Evolutionary conservation across 2,888 invertebrate species (phyloP).

Genomic region (Orchesellides sinensis): DNA sequence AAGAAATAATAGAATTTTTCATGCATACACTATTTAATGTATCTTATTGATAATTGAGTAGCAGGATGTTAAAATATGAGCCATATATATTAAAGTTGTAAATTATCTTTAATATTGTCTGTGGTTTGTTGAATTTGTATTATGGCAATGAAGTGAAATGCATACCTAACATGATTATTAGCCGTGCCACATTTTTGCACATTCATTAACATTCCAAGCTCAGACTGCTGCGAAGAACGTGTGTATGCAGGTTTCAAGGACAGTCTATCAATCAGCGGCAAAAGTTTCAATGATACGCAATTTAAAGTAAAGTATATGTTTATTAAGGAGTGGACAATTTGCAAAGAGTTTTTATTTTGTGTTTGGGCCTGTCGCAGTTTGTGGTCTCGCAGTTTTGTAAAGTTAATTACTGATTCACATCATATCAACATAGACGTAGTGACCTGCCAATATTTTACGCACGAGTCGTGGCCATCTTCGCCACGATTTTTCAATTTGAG

Average conservation of each 20-base stretch:
- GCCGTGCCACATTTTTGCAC: background rate
- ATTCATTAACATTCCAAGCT: conserved; percentile 29
- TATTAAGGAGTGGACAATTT: conserved; percentile 5
- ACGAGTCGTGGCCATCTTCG: conserved; percentile 29
- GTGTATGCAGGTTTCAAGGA: conserved; percentile 37
- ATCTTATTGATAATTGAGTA: no score
- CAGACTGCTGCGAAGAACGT: background rate
- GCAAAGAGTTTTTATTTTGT: background rate
- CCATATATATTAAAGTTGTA: background rate
- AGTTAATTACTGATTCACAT: conserved; percentile 47
- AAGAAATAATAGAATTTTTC: background rate
- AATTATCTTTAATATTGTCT: no score
- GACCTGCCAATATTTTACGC: conserved; percentile 38
- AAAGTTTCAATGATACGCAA: conserved; percentile 19
- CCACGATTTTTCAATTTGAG: conserved; percentile 59
- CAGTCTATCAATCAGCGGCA: conserved; percentile 5
- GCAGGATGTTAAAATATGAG: background rate
- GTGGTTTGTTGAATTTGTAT: no score
- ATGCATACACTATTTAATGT: background rate
- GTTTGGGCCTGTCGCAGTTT: conserved; percentile 6
- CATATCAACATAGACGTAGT: conserved; percentile 16
- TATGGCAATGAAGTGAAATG: background rate
- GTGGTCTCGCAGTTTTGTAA: conserved; percentile 10
- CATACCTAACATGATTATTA: background rate
- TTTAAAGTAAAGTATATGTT: conserved; percentile 7